phyloP scores from a whole-genome alignment of 2,888 invertebrate genomes.

The Lithophane ornitopus region DNA sequence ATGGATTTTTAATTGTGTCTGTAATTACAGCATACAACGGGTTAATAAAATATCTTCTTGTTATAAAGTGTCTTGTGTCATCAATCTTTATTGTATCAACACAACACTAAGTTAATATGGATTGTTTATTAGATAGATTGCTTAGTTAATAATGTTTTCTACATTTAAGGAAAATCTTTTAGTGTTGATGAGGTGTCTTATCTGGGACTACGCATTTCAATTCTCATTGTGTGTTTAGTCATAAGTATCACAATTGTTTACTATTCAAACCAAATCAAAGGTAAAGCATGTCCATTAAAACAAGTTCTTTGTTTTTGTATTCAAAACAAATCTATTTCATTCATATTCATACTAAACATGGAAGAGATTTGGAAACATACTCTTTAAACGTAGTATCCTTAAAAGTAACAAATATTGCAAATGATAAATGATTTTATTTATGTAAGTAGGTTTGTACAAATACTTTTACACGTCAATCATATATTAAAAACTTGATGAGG shows the following conservation, averaged over 20 bases:
- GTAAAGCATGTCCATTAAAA: neutral
- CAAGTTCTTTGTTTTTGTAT: conserved; percentile 12
- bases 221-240: conserved; percentile 27
- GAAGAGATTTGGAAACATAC: neutral
- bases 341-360: neutral
- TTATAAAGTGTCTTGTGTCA: neutral
- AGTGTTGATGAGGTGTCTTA: conserved; percentile 6
- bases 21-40: too few relatives aligned
- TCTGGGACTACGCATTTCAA: neutral
- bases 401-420: conserved; percentile 6
- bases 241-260: conserved; percentile 23
- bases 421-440: too few relatives aligned
- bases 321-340: conserved; percentile 22
- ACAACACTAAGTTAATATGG: neutral
- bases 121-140: neutral
- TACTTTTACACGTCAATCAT: too few relatives aligned
- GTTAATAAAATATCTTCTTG: neutral
- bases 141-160: neutral
- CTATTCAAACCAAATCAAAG: conserved; percentile 16
- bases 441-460: too few relatives aligned
- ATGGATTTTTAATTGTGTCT: too few relatives aligned
- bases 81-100: neutral
- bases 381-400: neutral
- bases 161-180: neutral
- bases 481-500: too few relatives aligned